These are phyloP conservation scores for Huso huso DNA, from an alignment of 2,797 vertebrate species.

Conservation along the genomic window DNA sequence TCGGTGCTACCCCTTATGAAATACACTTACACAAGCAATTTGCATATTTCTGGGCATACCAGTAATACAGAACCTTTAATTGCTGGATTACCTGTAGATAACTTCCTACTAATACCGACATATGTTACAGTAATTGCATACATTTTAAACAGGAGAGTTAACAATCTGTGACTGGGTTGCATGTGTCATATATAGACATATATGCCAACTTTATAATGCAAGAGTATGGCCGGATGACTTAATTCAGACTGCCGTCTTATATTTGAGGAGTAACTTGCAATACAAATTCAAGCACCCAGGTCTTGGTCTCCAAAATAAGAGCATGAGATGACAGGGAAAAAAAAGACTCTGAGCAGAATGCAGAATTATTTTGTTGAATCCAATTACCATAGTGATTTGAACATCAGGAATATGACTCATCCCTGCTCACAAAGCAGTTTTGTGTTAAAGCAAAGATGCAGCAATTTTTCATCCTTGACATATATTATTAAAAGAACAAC, in stretches of 20 bases:
- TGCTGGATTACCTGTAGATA: too few species aligned
- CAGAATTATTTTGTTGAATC: not conserved
- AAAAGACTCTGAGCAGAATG: not conserved
- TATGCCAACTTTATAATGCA: too few species aligned
- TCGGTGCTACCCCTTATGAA: too few species aligned
- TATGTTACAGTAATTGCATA: too few species aligned
- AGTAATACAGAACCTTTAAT: too few species aligned
- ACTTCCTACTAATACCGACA: too few species aligned
- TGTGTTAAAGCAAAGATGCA: not conserved
- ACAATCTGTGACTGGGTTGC: too few species aligned
- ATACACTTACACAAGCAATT: too few species aligned
- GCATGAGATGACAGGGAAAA: not conserved
- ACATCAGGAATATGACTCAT: conserved; percentile 3
- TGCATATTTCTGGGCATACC: too few species aligned
- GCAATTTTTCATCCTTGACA: conserved; percentile 4
- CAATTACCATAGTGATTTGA: not conserved
- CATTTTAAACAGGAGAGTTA: too few species aligned
- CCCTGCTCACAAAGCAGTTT: conserved; percentile 4
- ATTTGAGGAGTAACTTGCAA: not conserved
- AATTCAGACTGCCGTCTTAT: not conserved
- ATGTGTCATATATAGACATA: too few species aligned
- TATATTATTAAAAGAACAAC: conserved; percentile 5
- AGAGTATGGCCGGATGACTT: too few species aligned
- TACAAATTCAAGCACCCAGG: not conserved
- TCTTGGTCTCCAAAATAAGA: not conserved